Base-by-base conservation (phyloP, 2,888 invertebrate species). In the Macaria liturata region DNA sequence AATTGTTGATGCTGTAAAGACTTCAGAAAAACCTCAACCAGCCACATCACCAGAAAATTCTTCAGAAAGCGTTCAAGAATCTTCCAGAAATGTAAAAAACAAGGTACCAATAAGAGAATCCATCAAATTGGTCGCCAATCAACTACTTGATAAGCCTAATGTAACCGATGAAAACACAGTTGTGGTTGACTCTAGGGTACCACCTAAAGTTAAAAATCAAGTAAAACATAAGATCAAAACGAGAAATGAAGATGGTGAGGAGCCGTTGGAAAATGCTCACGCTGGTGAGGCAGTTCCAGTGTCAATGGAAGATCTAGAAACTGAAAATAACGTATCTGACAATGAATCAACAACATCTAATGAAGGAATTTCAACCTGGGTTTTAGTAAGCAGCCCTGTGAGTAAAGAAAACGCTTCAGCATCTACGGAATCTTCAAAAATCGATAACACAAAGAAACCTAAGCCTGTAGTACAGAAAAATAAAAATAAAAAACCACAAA, bases 361-460 rank as follows among this genome's bases (percentile, higher is more conserved):
- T 54, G 94, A 94, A 74, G 95, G 95, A 0, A 91, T 96, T 61
- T 96, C 96, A 0, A 96, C 96, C 0, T 96, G 96, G 96, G 94
- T 96, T 61, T 86, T 96, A 20, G 78, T 96, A 20, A 95, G 95
- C 64, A 90, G 84, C 62, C 86, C 92, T 0, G 67, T 80, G 3
- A 84, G 78, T 66, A 83, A 83, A 55, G 59, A 59, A 49, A 86
- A 78, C 54, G 62, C 69, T 5, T 70, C 80, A 32, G 70, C 74
- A 40, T 80, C 88, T n/a, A 91, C 89, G 1, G 91, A 90, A 64
- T 76, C 90, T 4, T 84, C 86, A 5, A 85, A 89, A 76, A 58
- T 73, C 37, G 83, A 89, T 34, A 86, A 85, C 49, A 70, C 66
- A 30, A 89, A 89, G 64, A 86, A 92, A 74, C 73, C 78, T 44